Evolutionary conservation across 2,888 invertebrate genomes (phyloP).

Genomic region (Fabriciana adippe): DNA sequence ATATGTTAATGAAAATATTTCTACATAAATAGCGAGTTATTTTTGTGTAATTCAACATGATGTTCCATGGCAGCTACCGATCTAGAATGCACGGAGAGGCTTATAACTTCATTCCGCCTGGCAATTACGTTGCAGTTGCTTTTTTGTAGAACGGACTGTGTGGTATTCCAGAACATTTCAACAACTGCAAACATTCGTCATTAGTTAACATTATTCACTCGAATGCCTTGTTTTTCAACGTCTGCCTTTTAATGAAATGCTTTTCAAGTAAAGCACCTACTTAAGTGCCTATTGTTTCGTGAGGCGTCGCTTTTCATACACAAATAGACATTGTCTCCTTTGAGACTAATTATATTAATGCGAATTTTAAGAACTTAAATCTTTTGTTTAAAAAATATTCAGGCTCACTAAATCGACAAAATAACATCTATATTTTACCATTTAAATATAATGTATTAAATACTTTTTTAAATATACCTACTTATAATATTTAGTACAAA

Average conservation of each 20-base stretch:
- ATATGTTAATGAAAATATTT: background rate
- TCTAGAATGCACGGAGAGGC: slow-evolving; percentile 44
- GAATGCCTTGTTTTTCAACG: slow-evolving; percentile 63
- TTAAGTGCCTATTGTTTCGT: slow-evolving; percentile 43
- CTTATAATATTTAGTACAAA: no score
- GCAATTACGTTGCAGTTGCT: slow-evolving; percentile 66
- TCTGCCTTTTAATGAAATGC: slow-evolving; percentile 64
- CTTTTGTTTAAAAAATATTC: background rate
- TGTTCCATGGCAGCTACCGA: slow-evolving; percentile 27
- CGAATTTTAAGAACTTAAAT: slow-evolving; percentile 1
- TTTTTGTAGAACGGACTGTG: slow-evolving; percentile 49
- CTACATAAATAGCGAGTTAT: slow-evolving; percentile 10
- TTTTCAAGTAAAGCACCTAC: slow-evolving; percentile 42
- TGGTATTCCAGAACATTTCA: slow-evolving; percentile 59
- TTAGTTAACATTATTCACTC: slow-evolving; percentile 69
- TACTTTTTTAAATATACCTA: no score
- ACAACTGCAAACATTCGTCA: slow-evolving; percentile 69
- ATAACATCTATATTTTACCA: no score
- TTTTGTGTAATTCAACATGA: slow-evolving; percentile 29
- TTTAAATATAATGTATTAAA: no score
- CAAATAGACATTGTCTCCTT: slow-evolving; percentile 39
- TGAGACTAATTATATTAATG: slow-evolving; percentile 28
- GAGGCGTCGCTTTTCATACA: slow-evolving; percentile 40
- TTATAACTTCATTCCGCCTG: slow-evolving; percentile 65
- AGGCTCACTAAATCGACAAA: background rate